Percentiles rank a stretch among this genome's conserved stretches.
phyloP scores from a whole-genome alignment of 92 coral and sea anemone species.

The Epizoanthus stellaris region DNA sequence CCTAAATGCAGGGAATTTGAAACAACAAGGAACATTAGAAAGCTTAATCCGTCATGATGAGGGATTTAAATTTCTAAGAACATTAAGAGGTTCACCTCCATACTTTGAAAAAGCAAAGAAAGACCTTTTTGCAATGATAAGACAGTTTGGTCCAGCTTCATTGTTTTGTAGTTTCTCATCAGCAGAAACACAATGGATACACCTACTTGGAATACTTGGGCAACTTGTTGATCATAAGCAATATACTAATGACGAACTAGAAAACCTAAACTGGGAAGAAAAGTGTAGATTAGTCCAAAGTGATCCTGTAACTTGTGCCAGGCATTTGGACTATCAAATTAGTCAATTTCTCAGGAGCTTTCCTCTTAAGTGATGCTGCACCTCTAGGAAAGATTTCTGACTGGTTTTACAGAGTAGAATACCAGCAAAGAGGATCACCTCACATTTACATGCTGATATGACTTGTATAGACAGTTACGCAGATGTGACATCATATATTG shows the following conservation, averaged over 20 bases:
- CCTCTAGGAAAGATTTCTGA: slow-evolving; percentile 55
- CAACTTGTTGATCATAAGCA: no score
- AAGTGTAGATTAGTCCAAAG: slow-evolving; percentile 48
- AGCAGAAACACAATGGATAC: slow-evolving; percentile 48
- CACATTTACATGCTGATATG: slow-evolving; percentile 47
- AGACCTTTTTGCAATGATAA: slow-evolving; percentile 46
- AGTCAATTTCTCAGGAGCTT: slow-evolving; percentile 48
- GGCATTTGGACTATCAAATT: slow-evolving; percentile 62
- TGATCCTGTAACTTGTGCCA: slow-evolving; percentile 53
- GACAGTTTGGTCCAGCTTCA: slow-evolving; percentile 53
- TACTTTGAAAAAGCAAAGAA: slow-evolving; percentile 39
- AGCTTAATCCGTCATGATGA: slow-evolving; percentile 41
- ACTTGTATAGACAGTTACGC: slow-evolving; percentile 36
- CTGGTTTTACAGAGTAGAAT: slow-evolving; percentile 61
- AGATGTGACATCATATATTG: slow-evolving; percentile 52
- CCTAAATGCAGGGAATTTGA: slow-evolving; percentile 42
- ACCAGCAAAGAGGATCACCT: slow-evolving; percentile 56
- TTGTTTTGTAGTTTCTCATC: slow-evolving; percentile 45
- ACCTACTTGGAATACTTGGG: slow-evolving; percentile 42
- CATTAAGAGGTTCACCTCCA: slow-evolving; percentile 47
- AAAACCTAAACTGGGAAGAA: slow-evolving; percentile 48
- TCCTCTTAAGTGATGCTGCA: slow-evolving; percentile 39
- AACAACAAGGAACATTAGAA: slow-evolving; percentile 18
- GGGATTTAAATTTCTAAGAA: slow-evolving; percentile 33
- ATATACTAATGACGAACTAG: no score